Percentiles rank a stretch among this genome's conserved stretches.
Conservation (phyloP, 2,113 vertebrate species). For the Martes martes region DNA sequence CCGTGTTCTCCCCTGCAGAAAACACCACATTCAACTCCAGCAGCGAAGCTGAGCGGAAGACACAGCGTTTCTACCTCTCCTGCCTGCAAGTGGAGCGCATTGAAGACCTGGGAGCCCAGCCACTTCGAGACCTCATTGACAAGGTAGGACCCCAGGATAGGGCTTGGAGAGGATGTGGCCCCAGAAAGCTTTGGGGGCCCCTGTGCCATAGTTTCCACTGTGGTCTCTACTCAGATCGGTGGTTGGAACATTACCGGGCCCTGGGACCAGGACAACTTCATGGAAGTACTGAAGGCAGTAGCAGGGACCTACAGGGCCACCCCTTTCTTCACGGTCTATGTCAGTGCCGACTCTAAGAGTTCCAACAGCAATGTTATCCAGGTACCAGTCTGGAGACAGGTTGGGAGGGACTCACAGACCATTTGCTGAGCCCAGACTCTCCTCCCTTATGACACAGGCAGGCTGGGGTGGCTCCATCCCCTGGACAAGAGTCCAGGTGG, state of each 20-base stretch:
- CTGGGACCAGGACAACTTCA: conserved; percentile 95
- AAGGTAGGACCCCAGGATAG: conserved; percentile 83
- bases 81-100: conserved; percentile 94
- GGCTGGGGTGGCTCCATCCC: neutral
- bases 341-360: conserved; percentile 95
- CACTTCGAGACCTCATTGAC: conserved; percentile 92
- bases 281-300: conserved; percentile 94
- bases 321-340: conserved; percentile 93
- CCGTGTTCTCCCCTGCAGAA: conserved; percentile 80
- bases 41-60: conserved; percentile 96
- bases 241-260: conserved; percentile 95
- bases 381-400: conserved; percentile 77
- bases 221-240: conserved; percentile 85
- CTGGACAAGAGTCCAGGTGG: neutral
- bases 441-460: neutral
- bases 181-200: neutral
- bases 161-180: neutral
- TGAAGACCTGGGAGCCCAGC: conserved; percentile 93
- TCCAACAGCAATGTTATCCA: conserved; percentile 98
- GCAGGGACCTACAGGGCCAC: conserved; percentile 93
- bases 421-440: neutral
- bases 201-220: neutral
- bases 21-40: conserved; percentile 95
- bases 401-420: neutral
- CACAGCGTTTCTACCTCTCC: conserved; percentile 95